These are phyloP conservation scores for Eulemur albifrons DNA, from an alignment of 2,797 vertebrate genomes.

Conservation along the genomic window DNA sequence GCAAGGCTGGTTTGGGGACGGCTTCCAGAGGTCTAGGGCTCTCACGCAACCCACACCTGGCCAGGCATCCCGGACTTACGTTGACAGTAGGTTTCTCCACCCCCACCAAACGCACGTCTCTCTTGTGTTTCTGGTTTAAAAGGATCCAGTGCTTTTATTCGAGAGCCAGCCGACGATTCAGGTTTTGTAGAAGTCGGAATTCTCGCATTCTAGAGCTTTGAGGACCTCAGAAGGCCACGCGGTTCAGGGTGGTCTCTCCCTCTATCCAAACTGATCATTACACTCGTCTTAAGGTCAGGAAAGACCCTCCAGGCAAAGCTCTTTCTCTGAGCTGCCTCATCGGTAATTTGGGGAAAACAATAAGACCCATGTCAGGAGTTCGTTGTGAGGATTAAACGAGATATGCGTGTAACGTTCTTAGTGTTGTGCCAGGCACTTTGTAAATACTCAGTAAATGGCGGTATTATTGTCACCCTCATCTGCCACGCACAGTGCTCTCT, in stretches of 20 bases:
- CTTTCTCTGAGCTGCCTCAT: background rate
- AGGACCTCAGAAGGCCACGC: background rate
- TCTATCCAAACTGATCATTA: background rate
- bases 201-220: background rate
- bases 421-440: accelerated
- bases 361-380: background rate
- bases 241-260: background rate
- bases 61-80: background rate
- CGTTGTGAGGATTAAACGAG: background rate
- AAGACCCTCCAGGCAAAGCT: background rate
- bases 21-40: background rate
- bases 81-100: background rate
- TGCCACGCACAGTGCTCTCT: background rate
- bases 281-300: background rate
- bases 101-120: too few species aligned
- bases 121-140: background rate
- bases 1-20: background rate
- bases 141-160: background rate
- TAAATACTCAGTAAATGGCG: background rate
- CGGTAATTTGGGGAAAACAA: background rate
- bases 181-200: background rate
- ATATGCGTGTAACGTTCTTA: slow-evolving; percentile 24
- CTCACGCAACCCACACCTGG: accelerated
- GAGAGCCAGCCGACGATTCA: accelerated
- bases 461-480: background rate